Evolutionary conservation across 2,113 vertebrate genomes (phyloP).

Genomic region (Chelonoidis abingdonii): DNA sequence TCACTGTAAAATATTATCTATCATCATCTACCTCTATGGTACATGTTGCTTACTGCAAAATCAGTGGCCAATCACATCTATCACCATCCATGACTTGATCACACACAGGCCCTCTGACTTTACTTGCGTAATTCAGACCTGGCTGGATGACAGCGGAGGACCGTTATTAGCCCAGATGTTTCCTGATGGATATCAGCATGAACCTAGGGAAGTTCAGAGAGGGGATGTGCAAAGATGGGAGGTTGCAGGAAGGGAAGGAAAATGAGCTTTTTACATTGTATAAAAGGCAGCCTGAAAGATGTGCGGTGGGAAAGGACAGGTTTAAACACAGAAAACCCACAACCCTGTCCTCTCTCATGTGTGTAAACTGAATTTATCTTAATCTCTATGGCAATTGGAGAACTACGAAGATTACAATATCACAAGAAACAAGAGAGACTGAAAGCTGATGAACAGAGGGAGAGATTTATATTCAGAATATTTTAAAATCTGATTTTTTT

Average conservation of each 20-base stretch:
- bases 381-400: neutral
- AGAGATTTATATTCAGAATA: neutral
- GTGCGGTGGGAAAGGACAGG: neutral
- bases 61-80: neutral
- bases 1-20: neutral
- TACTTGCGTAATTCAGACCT: neutral
- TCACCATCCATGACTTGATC: neutral
- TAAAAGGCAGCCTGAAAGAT: neutral
- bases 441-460: neutral
- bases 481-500: neutral
- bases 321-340: neutral
- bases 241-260: neutral
- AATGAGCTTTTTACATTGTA: neutral
- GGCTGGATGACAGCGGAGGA: rapidly evolving
- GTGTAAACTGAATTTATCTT: neutral
- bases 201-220: neutral
- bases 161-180: slow-evolving; percentile 30
- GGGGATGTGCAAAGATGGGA: neutral
- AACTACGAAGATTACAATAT: neutral
- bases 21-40: neutral
- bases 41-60: neutral
- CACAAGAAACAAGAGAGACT: neutral
- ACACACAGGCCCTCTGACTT: neutral
- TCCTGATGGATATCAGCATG: slow-evolving; percentile 26
- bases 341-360: neutral